Evolutionary conservation across 2,797 vertebrate genomes (phyloP).

Genomic region (Apodemus agrarius): DNA sequence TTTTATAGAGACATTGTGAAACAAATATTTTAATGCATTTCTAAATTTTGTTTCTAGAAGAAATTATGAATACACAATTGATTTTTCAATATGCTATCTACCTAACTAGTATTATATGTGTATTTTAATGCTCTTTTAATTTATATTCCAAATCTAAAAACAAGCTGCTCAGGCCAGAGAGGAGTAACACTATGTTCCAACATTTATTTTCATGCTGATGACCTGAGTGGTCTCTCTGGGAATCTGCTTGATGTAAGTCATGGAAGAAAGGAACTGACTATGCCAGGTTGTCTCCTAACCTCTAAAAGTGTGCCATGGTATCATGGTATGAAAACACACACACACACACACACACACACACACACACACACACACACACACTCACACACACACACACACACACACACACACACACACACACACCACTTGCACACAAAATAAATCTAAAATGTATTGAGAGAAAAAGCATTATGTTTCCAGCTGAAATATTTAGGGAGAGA

Average conservation of each 20-base stretch:
- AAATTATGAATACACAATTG: background rate
- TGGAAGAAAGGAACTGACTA: background rate
- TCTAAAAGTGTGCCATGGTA: background rate
- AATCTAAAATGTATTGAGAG: background rate
- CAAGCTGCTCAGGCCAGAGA: background rate
- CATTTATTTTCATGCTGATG: background rate
- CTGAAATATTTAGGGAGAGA: background rate
- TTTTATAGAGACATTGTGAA: background rate
- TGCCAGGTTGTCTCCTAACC: no score
- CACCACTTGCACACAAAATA: background rate
- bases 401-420: background rate
- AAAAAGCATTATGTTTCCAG: slow-evolving; percentile 2
- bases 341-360: background rate
- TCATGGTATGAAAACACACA: background rate
- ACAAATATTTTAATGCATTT: background rate
- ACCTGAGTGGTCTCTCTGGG: background rate
- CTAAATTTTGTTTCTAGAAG: background rate
- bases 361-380: no score
- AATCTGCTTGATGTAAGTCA: accelerated
- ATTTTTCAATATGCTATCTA: background rate
- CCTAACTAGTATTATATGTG: no score
- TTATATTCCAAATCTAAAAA: background rate
- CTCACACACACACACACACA: background rate
- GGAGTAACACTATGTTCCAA: background rate
- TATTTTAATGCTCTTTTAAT: background rate